Evolutionary conservation across 2,888 invertebrate genomes (phyloP).

Genomic region (Metacarcinus magister): DNA sequence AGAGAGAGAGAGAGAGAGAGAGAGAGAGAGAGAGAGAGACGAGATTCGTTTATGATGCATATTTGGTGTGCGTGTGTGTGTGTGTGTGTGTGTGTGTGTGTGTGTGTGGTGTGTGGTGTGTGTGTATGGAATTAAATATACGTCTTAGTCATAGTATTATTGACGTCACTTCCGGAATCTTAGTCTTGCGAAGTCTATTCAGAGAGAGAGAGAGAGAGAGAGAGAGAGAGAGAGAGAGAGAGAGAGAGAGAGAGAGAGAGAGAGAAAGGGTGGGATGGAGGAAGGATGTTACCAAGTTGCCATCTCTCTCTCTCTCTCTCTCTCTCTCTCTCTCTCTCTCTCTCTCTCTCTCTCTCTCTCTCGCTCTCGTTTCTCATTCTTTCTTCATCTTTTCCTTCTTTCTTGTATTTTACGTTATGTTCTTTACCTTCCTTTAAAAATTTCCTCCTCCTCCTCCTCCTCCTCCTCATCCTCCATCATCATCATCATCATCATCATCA

Average conservation of each 20-base stretch:
- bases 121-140: neutral
- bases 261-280: neutral
- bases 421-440: no score
- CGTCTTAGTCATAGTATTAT: neutral
- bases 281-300: neutral
- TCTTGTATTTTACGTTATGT: neutral
- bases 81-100: slow-evolving; percentile 2
- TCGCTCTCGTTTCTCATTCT: neutral
- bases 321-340: neutral
- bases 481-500: neutral
- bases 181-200: neutral
- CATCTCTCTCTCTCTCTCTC: neutral
- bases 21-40: slow-evolving; percentile 44
- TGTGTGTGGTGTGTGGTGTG: neutral
- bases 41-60: neutral
- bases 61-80: neutral
- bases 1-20: slow-evolving; percentile 60
- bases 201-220: slow-evolving; percentile 39
- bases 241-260: slow-evolving; percentile 30
- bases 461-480: neutral
- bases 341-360: neutral
- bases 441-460: neutral
- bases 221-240: slow-evolving; percentile 6
- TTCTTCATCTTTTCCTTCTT: neutral
- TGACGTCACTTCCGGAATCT: slow-evolving; percentile 29